Evolutionary conservation across 1,140 invertebrate species (phyloP), one percentile per base, ranked within the genome.

Genomic region (Atta colombica): DNA sequence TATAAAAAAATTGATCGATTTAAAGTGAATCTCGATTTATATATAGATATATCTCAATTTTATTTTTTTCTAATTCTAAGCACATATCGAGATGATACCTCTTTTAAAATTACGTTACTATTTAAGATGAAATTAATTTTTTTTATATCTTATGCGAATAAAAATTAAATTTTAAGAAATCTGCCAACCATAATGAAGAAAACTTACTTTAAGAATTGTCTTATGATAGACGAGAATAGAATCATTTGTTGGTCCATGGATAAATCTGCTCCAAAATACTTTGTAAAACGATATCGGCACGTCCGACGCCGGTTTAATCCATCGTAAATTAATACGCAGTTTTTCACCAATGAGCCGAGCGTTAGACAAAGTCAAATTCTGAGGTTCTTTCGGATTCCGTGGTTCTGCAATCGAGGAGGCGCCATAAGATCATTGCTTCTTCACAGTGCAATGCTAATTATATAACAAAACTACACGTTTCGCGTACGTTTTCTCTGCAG

Each of bases 301-400:
- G 90, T 97, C 97, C 0, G 97, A 97, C 25, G 95, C 93, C 5
- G 97, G 96, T 39, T 96, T 96, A 66, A 95, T 96, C 97, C 97
- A 97, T 51, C 96, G 94, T 18, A 97, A 88, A 90, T 95, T 95
- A 7, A 96, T 95, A 16, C 95, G 95, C 12, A 97, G 93, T n/a
- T 95, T 96, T n/a, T 96, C 96, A 85, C 96, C 94, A 8, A 89
- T 87, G 61, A 93, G 77, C 5, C 94, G 95, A n/a, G 94, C 90
- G 2, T 96, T 95, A 61, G 95, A 96, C 16, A 97, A 94, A 55
- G 95, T 96, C 66, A 97, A 93, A 88, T 97, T 97, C 87, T 95
- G 96, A 0, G 97, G 97, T 28, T 96, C 95, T 21, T 96, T 96
- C 0, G 97, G 97, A 21, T 96, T 96, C 74, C 96, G 95, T 0